Evolutionary conservation across 1,140 invertebrate species (phyloP), one percentile per base, ranked within the genome.

Genomic region (Drosophila sp.): DNA sequence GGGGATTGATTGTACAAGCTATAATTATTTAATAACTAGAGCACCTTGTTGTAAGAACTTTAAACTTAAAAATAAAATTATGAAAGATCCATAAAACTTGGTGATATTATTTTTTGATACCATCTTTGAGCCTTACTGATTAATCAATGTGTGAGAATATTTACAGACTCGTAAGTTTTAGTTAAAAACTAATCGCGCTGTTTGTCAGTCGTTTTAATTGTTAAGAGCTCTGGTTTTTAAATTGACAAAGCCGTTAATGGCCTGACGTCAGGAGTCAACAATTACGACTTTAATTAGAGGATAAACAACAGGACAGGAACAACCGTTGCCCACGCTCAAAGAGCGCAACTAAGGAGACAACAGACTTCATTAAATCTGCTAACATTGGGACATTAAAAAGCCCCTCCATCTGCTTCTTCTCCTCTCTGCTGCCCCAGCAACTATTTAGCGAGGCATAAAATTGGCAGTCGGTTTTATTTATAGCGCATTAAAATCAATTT

Each of bases 401-500:
- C 69, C 32, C 16, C 27, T 9, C 5, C 34, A 0, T n/a, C n/a
- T n/a, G n/a, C n/a, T 29, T 9, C 34, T n/a, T 32, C 8, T 0
- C 46, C 34, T 9, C 13, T 32, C 5, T 5, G 2, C 21, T 29
- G 2, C 3, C 21, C 9, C 32, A 1, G 8, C 9, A 54, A 45
- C 40, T 57, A 51, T 27, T 43, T 46, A 48, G 41, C 41, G 66
- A 67, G 51, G 32, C 77, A 63, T 58, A 82, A 87, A 87, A 87
- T 87, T 87, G 75, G 76, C 69, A 70, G 63, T 67, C 71, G 45
- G 45, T 70, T 79, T 73, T 87, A 87, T 87, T 89, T 82, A 89
- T 87, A 82, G 83, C 83, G 53, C 67, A 79, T 76, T 87, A 76
- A 79, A 82, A 79, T 89, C 83, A 87, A 89, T 79, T 87, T 89